phyloP scores from a whole-genome alignment of 2,797 vertebrate genomes.

The Phataginus tetradactyla region DNA sequence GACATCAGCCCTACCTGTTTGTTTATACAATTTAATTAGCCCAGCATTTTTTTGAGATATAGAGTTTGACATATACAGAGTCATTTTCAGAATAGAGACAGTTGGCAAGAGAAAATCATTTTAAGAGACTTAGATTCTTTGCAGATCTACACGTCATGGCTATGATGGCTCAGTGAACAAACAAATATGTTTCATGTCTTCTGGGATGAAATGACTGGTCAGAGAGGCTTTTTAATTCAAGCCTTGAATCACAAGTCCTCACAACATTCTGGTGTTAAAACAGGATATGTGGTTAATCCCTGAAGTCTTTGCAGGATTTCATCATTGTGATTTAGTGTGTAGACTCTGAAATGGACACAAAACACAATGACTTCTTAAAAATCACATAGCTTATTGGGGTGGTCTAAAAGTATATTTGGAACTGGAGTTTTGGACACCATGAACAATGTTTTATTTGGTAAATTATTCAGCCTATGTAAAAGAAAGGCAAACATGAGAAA shows the following conservation, averaged over 20 bases:
- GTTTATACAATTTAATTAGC: background rate
- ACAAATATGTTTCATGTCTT: slow-evolving; percentile 58
- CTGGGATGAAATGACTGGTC: slow-evolving; percentile 13
- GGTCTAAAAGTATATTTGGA: background rate
- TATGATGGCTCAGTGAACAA: slow-evolving; percentile 52
- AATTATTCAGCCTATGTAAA: background rate
- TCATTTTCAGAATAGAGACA: slow-evolving; percentile 19
- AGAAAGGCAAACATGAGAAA: background rate
- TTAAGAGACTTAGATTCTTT: slow-evolving; percentile 29
- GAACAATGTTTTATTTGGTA: background rate
- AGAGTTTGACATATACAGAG: background rate
- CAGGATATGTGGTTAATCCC: slow-evolving; percentile 25
- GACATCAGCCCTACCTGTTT: background rate
- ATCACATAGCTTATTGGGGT: background rate
- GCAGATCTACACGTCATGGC: background rate
- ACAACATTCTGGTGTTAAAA: slow-evolving; percentile 25
- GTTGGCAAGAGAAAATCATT: slow-evolving; percentile 33
- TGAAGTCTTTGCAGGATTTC: slow-evolving; percentile 44
- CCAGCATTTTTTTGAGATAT: background rate
- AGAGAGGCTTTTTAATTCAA: slow-evolving; percentile 45
- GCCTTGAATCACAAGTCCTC: slow-evolving; percentile 42
- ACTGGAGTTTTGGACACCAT: background rate
- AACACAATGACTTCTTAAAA: slow-evolving; percentile 42
- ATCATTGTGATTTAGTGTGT: slow-evolving; percentile 32
- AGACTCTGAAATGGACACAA: slow-evolving; percentile 5